phyloP scores from a whole-genome alignment of 2,113 vertebrate species.

The Ptilonorhynchus violaceus region DNA sequence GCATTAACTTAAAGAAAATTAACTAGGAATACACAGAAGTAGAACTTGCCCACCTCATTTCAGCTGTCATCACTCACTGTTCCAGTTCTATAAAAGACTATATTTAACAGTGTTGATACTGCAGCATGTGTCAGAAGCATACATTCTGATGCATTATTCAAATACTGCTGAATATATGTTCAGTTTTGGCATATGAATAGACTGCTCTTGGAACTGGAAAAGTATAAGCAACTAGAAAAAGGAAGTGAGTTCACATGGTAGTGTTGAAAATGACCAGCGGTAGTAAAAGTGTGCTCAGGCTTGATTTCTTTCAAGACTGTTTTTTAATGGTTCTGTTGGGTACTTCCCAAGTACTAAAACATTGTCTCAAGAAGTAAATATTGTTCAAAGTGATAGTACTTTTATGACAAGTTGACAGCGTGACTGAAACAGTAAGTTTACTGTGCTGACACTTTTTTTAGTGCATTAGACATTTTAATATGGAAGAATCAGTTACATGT shows the following conservation, averaged over 20 bases:
- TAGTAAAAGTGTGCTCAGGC: not conserved
- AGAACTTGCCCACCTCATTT: constrained; percentile 56
- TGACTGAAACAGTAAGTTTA: not conserved
- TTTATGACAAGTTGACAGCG: not conserved
- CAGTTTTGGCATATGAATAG: constrained; percentile 16
- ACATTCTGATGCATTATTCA: constrained; percentile 68
- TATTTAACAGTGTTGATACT: constrained; percentile 67
- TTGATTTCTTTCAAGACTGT: not conserved
- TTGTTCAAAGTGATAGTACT: not conserved
- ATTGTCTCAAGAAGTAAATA: not conserved
- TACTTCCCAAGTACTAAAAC: not conserved
- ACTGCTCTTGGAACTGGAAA: constrained; percentile 12
- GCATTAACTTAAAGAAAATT: constrained; percentile 31
- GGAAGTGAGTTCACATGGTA: not conserved
- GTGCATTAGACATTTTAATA: not conserved
- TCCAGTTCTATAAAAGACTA: constrained; percentile 57
- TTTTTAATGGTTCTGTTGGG: not conserved
- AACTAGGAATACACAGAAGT: constrained; percentile 30
- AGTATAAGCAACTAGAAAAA: not conserved
- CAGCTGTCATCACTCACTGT: constrained; percentile 59
- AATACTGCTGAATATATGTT: constrained; percentile 54
- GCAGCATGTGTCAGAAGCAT: constrained; percentile 63
- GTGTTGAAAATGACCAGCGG: not conserved
- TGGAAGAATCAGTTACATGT: not conserved
- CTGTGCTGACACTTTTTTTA: not conserved